Evolutionary conservation across 2,888 invertebrate genomes (phyloP).

Genomic region (Caenorhabditis drosophilae): DNA sequence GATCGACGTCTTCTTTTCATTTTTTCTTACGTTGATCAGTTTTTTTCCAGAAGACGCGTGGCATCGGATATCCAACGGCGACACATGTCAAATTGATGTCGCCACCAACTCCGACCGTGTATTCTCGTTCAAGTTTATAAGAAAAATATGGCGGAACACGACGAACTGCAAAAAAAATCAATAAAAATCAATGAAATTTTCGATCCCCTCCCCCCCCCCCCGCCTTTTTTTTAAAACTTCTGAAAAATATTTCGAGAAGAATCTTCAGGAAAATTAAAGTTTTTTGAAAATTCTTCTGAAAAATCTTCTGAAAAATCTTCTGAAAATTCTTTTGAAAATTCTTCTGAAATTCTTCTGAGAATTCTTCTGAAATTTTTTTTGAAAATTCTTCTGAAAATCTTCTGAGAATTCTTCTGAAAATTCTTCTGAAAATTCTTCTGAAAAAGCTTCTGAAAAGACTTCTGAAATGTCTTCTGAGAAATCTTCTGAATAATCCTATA

Average conservation of each 20-base stretch:
- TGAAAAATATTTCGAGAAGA: neutral
- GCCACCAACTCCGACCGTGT: conserved; percentile 89
- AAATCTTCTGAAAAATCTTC: too few relatives aligned
- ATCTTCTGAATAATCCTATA: too few relatives aligned
- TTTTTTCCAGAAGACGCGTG: conserved; percentile 80
- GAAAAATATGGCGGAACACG: conserved; percentile 94
- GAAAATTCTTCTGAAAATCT: too few relatives aligned
- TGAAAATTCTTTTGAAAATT: too few relatives aligned
- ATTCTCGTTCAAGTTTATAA: conserved; percentile 83
- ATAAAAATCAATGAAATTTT: neutral
- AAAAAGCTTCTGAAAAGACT: too few relatives aligned
- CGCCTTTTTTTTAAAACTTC: neutral
- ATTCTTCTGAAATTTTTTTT: too few relatives aligned
- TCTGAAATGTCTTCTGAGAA: too few relatives aligned
- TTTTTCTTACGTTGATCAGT: conserved; percentile 32
- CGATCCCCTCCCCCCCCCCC: neutral
- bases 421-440: too few relatives aligned
- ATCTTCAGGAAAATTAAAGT: too few relatives aligned
- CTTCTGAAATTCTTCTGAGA: too few relatives aligned
- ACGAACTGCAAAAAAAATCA: conserved; percentile 77
- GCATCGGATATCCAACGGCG: conserved; percentile 97
- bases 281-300: too few relatives aligned
- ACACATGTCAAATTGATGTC: conserved; percentile 92
- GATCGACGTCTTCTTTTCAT: neutral
- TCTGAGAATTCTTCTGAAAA: too few relatives aligned